These are phyloP conservation scores for Theristus sp. DNA, from an alignment of 2,888 invertebrate genomes.

Conservation along the genomic window DNA sequence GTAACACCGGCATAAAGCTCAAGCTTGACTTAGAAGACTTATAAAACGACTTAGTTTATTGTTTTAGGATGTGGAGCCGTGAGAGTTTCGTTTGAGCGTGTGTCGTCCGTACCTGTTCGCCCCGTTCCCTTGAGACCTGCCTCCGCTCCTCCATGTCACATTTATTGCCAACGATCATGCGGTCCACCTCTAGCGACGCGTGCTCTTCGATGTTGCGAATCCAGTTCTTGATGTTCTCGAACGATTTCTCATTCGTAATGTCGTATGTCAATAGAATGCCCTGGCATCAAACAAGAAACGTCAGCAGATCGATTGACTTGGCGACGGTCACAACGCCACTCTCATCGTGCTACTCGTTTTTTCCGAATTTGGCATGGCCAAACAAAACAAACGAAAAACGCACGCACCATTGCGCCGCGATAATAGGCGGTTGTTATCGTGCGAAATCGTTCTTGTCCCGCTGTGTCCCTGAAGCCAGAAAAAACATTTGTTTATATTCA, in stretches of 20 bases:
- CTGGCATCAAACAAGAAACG: slow-evolving; percentile 26
- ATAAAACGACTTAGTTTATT: too few relatives aligned
- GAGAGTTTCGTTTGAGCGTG: too few relatives aligned
- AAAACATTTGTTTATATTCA: too few relatives aligned
- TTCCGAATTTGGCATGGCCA: background rate
- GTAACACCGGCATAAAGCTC: too few relatives aligned
- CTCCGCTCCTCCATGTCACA: slow-evolving; percentile 85
- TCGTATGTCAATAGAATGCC: slow-evolving; percentile 97
- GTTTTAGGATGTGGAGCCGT: too few relatives aligned
- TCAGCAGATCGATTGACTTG: too few relatives aligned
- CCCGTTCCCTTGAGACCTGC: slow-evolving; percentile 79
- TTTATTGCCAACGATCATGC: slow-evolving; percentile 93
- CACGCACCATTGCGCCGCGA: slow-evolving; percentile 70
- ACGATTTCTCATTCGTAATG: slow-evolving; percentile 92
- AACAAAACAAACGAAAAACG: background rate
- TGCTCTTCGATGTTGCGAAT: slow-evolving; percentile 90
- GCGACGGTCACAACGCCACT: background rate
- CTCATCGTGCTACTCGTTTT: too few relatives aligned
- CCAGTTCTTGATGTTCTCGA: slow-evolving; percentile 97
- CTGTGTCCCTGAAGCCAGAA: slow-evolving; percentile 5
- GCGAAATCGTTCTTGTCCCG: slow-evolving; percentile 68
- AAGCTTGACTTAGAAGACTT: too few relatives aligned
- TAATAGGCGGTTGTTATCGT: slow-evolving; percentile 98
- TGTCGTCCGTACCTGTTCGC: slow-evolving; percentile 48
- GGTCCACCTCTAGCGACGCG: slow-evolving; percentile 90